These are phyloP conservation scores for Mobula birostris DNA, from an alignment of 2,113 vertebrate genomes.

Conservation along the genomic window DNA sequence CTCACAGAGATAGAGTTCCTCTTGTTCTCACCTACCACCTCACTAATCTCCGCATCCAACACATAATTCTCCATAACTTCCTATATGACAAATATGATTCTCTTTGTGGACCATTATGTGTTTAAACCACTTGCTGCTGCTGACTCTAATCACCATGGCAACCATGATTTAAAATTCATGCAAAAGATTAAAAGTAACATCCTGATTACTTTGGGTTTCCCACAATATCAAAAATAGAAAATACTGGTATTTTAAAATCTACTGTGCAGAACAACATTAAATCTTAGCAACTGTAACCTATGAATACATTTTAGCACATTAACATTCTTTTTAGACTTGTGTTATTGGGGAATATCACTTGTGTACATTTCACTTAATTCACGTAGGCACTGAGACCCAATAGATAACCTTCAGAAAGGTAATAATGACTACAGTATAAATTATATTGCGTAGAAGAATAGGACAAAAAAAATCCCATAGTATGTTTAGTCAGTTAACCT, in stretches of 20 bases:
- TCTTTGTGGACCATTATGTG: neutral
- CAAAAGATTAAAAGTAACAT: neutral
- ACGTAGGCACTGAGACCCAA: neutral
- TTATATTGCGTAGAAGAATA: neutral
- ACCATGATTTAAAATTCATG: neutral
- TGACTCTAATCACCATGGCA: neutral
- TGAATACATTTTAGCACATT: neutral
- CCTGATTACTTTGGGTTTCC: neutral
- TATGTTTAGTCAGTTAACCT: neutral
- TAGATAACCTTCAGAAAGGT: neutral
- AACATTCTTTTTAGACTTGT: neutral
- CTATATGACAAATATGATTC: no score
- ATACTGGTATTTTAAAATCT: neutral
- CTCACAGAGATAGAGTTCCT: no score
- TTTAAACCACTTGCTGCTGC: neutral
- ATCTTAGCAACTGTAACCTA: neutral
- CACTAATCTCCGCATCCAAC: no score
- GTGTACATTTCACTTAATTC: neutral
- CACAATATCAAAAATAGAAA: neutral
- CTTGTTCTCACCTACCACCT: no score
- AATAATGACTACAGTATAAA: neutral
- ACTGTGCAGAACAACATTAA: neutral
- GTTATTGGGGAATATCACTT: no score
- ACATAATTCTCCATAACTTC: no score
- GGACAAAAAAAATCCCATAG: neutral